These are phyloP conservation scores for Mystacornis crossleyi DNA, from an alignment of 2,113 vertebrate species.

Conservation along the genomic window DNA sequence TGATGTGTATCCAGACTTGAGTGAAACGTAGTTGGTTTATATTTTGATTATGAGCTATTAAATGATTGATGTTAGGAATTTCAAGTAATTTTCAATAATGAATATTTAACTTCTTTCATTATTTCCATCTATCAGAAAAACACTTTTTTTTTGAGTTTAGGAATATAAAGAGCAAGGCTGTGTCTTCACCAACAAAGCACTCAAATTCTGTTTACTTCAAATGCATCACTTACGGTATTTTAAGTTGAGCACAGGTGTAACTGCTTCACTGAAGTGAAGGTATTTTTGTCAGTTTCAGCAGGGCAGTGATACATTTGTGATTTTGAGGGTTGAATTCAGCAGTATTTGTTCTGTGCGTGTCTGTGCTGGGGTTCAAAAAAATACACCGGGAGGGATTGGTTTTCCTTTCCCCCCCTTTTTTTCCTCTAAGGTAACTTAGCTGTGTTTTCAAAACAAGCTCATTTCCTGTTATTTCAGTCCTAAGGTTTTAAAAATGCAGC, in stretches of 20 bases:
- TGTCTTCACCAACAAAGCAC: not conserved
- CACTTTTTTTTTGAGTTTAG: not conserved
- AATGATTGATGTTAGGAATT: not conserved
- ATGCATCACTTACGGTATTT: not conserved
- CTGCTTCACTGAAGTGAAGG: not conserved
- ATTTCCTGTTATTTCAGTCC: not conserved
- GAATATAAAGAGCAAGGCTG: not conserved
- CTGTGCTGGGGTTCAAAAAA: not conserved
- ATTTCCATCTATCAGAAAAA: not conserved
- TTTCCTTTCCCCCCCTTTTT: not conserved
- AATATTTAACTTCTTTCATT: not conserved
- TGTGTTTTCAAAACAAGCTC: not conserved
- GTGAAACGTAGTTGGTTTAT: not conserved
- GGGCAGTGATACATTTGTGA: not conserved
- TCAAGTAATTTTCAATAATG: not conserved
- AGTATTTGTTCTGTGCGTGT: not conserved
- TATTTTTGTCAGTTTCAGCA: not conserved
- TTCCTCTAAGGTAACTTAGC: not conserved
- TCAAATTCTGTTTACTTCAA: not conserved
- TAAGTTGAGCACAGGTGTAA: not conserved
- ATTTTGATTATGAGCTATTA: not conserved
- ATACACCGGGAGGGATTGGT: not conserved
- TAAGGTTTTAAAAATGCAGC: not conserved
- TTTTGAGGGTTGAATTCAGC: not conserved
- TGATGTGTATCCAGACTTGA: not conserved